Percentiles rank a stretch among this genome's conserved stretches.
These are phyloP conservation scores for Xyliphius kryptos DNA, from an alignment of 2,113 vertebrate species.

Conservation along the genomic window DNA sequence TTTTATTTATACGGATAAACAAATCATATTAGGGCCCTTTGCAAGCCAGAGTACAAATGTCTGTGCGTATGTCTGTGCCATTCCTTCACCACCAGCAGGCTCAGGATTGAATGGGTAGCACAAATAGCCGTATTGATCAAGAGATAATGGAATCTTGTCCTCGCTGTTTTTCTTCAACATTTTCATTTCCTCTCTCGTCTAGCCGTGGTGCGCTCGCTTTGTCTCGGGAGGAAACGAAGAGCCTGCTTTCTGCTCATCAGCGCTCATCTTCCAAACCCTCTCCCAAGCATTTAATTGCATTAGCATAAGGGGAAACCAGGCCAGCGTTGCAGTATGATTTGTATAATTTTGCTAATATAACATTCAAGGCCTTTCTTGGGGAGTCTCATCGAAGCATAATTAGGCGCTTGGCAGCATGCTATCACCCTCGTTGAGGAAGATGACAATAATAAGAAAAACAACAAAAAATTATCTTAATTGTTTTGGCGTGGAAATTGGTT, in stretches of 20 bases:
- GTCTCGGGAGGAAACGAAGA: conserved; percentile 22
- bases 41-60: conserved; percentile 11
- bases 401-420: conserved; percentile 18
- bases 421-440: conserved; percentile 12
- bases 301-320: conserved; percentile 43
- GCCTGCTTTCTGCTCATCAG: conserved; percentile 34
- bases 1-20: conserved; percentile 29
- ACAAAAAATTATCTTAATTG: conserved; percentile 21
- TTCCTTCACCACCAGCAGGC: conserved; percentile 33
- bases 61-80: conserved; percentile 27
- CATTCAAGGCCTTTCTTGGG: conserved; percentile 19
- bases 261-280: conserved; percentile 26
- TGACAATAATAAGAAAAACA: not conserved
- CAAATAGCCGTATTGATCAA: conserved; percentile 43
- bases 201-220: conserved; percentile 10
- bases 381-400: conserved; percentile 26
- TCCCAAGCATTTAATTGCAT: conserved; percentile 46
- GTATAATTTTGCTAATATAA: conserved; percentile 30
- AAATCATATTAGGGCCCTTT: conserved; percentile 35
- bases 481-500: conserved; percentile 11
- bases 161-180: conserved; percentile 37
- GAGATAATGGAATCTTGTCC: conserved; percentile 45
- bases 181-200: conserved; percentile 38
- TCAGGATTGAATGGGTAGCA: conserved; percentile 37
- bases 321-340: conserved; percentile 27